phyloP scores from a whole-genome alignment of 2,888 invertebrate species.

The Micropterix aruncella region DNA sequence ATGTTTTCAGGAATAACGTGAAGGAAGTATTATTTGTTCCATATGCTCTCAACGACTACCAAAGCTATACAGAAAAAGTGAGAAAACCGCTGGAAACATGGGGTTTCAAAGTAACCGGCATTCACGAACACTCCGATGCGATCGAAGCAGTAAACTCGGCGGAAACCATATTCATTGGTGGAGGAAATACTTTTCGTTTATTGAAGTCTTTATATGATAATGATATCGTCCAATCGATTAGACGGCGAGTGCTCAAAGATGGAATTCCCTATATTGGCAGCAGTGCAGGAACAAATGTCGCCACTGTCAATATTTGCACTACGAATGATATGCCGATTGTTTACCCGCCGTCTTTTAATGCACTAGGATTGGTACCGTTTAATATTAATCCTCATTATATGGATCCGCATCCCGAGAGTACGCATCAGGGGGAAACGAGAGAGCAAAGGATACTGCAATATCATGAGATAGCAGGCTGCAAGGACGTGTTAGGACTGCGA shows the following conservation, averaged over 20 bases:
- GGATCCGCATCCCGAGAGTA: conserved; percentile 43
- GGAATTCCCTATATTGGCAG: conserved; percentile 61
- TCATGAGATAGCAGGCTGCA: conserved; percentile 40
- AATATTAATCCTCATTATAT: conserved; percentile 79
- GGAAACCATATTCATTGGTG: conserved; percentile 63
- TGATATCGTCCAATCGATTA: conserved; percentile 47
- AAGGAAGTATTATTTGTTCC: conserved; percentile 57
- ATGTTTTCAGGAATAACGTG: conserved; percentile 45
- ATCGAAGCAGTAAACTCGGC: conserved; percentile 40
- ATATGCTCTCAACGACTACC: conserved; percentile 53
- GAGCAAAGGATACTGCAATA: conserved; percentile 60
- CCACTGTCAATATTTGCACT: conserved; percentile 64
- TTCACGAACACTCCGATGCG: conserved; percentile 46
- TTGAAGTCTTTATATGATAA: conserved; percentile 56
- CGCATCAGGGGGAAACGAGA: conserved; percentile 67
- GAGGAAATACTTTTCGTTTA: conserved; percentile 69
- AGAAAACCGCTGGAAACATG: conserved; percentile 42
- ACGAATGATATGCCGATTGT: conserved; percentile 84
- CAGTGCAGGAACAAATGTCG: conserved; percentile 75
- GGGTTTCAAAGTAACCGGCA: conserved; percentile 50
- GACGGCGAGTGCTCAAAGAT: conserved; percentile 43
- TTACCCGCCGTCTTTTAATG: conserved; percentile 61
- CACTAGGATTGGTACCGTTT: conserved; percentile 59
- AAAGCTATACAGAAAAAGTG: conserved; percentile 48
- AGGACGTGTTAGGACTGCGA: conserved; percentile 52